Base-by-base conservation (phyloP, 2,888 invertebrate genomes). In the Spisula solida region DNA sequence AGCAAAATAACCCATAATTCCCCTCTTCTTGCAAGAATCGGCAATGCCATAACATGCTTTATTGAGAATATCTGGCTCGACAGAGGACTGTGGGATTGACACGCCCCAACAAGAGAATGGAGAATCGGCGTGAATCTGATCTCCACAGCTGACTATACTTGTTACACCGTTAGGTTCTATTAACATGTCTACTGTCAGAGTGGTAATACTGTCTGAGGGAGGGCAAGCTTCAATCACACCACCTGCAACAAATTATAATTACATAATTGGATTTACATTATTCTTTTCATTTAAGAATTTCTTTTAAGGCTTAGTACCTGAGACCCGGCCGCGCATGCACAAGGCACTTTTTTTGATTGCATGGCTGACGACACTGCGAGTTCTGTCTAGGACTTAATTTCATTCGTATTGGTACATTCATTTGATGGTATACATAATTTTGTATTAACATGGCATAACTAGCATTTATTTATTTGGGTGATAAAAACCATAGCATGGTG, bases 141-240 rank as follows among this genome's bases (percentile, higher is more conserved):
- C 97, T 0, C 96, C 97, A 88, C 94, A 92, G 31, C 94, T 94
- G 18, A 96, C 82, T 20, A 96, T 93, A 82, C 92, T 93, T 20
- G 94, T 90, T 48, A 93, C 90, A 5, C 96, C 96, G 85, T 94
- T 94, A 0, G 96, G 96, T 85, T 96, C 96, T 70, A 97, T 96
- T 82, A 96, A 88, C 95, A 97, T 94, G 90, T 96, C 95, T 20
- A 95, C 96, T 0, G 96, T 95, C n/a, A 96, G 88, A 0, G 95
- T 94, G 1, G 96, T 96, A 85, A 96, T 95, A 89, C 96, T 96
- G 78, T 96, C 96, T 20, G 96, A 95, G 18, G 96, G 96, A 6
- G 96, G 96, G 89, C 95, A 96, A 0, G 96, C 97, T 89, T 97
- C 96, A 48, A 97, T 95, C 6, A 96, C 94, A n/a, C 97, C 97